Base-by-base conservation (phyloP, 2,888 invertebrate species). In the Octonoba sinensis region DNA sequence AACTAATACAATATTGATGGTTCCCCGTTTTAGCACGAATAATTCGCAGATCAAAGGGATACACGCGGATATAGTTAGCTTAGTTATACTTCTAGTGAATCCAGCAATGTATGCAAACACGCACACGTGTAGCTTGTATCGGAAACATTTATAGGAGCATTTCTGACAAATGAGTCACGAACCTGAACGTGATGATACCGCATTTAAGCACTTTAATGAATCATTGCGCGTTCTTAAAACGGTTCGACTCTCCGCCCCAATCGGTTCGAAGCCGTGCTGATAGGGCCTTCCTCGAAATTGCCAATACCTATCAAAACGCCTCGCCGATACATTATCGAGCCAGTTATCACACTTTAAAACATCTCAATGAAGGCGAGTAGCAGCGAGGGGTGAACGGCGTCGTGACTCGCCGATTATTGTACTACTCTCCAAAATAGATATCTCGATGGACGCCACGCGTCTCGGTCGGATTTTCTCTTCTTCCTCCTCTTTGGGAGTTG, bases 391-490 rank as follows among this genome's bases (percentile, higher is more conserved):
- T 60, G 60, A 24, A 60, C 49, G 18, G 46, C 69, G 36, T 77
- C 77, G 77, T 77, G 77, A 77, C 77, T 67, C 36, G 60, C 36
- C 64, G 62, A 77, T 77, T 77, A 70, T 69, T 76, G 76, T 69
- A 62, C 54, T 49, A 49, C 51, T 69, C 69, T 60, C 62, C 51
- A 69, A 76, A 76, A 76, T 76, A 76, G 76, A 76, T 76, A 76
- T 76, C 76, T 69, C 60, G 76, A 76, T 60, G 76, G 60, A 69
- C 44, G 77, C 70, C 77, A 77, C 77, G 77, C 77, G 77, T 64
- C 1, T 54, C 27, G 47, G 20, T 24, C 47, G 18, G n/a, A n/a
- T 51, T 3, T 72, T 72, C 62, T 71, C 47, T 16, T 72, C 49
- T 51, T 72, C 20, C 47, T 44, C 57, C 20, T 62, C 22, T 62